Base-by-base conservation (phyloP, 2,113 vertebrate genomes). In the Canis aureus region DNA sequence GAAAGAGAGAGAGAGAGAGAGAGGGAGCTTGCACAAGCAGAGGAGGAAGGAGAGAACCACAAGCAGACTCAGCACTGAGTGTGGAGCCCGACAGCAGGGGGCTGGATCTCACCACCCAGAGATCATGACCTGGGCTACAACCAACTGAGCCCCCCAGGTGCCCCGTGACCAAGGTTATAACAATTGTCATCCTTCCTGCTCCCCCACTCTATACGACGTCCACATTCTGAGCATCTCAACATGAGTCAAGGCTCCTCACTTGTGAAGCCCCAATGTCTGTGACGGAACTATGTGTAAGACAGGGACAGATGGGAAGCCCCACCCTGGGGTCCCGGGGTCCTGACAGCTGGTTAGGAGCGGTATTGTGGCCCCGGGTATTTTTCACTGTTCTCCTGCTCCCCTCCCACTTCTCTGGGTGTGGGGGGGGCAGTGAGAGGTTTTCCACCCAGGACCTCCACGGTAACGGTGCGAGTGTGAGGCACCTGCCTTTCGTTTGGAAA, bases 71-170 rank as follows among this genome's bases (percentile, higher is more conserved):
- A 32, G 13, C 66, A n/a, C 32, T 19, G 32, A 69, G 66, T 17
- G 66, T 17, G 66, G 15, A 76, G 43, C 13, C 43, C 1, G 7
- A 27, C 8, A 1, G 3, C 3, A 0, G 0, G 3, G 74, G 43
- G 25, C 13, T 78, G 25, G 25, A 9, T 29, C 13, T 29, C 43
- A 51, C 13, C 8, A 51, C 43, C 74, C 0, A 2, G 15, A 16
- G 43, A 51, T 78, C 25, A 27, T 7, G 0, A 16, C 25, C 43
- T 74, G 38, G 16, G 23, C 73, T 3, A 13, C 51, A 4, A 51
- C 43, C 8, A 15, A 51, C 74, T 13, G 43, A 17, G 25, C 43
- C 74, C 51, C 25, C 74, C 74, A 78, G 74, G 43, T 0, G 13
- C 43, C 43, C 43, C 3, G 1, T 23, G 35, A 23, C 43, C 25